phyloP scores from a whole-genome alignment of 2,888 invertebrate genomes.

The Tuta absoluta region DNA sequence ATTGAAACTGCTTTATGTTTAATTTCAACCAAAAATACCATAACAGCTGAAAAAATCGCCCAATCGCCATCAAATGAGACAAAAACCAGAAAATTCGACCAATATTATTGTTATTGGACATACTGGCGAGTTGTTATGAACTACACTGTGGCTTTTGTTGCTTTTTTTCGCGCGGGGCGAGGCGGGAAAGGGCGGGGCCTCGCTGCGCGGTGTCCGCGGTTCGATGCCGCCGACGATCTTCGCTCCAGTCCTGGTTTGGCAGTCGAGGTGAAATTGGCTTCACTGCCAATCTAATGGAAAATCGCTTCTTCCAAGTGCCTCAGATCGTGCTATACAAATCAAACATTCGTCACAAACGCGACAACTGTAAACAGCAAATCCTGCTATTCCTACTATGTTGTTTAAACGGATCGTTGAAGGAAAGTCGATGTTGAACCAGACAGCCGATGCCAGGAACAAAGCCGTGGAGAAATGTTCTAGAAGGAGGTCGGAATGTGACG shows the following conservation, averaged over 20 bases:
- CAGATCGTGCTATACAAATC: constrained; percentile 67
- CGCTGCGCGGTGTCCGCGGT: constrained; percentile 38
- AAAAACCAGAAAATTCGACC: background rate
- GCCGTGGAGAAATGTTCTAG: constrained; percentile 72
- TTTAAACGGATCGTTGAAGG: constrained; percentile 81
- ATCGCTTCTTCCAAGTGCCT: constrained; percentile 69
- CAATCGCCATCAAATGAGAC: background rate
- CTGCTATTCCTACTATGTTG: constrained; percentile 78
- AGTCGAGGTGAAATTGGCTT: constrained; percentile 71
- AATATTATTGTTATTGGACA: constrained; percentile 18
- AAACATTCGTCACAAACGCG: constrained; percentile 73
- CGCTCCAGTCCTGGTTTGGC: constrained; percentile 63
- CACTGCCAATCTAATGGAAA: constrained; percentile 79
- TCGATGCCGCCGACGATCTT: constrained; percentile 35
- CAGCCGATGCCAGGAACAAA: constrained; percentile 57
- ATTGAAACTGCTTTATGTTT: background rate
- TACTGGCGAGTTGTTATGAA: constrained; percentile 24
- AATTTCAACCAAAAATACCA: background rate
- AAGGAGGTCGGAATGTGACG: constrained; percentile 74
- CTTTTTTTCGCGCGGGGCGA: constrained; percentile 41
- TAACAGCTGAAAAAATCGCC: background rate
- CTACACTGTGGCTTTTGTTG: constrained; percentile 54
- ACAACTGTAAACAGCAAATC: constrained; percentile 76
- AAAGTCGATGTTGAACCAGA: constrained; percentile 76
- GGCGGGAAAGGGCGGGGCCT: constrained; percentile 35